Percentiles rank a stretch among this genome's conserved stretches.
Conservation (phyloP, 2,888 invertebrate genomes). For the Andricus curvator region DNA sequence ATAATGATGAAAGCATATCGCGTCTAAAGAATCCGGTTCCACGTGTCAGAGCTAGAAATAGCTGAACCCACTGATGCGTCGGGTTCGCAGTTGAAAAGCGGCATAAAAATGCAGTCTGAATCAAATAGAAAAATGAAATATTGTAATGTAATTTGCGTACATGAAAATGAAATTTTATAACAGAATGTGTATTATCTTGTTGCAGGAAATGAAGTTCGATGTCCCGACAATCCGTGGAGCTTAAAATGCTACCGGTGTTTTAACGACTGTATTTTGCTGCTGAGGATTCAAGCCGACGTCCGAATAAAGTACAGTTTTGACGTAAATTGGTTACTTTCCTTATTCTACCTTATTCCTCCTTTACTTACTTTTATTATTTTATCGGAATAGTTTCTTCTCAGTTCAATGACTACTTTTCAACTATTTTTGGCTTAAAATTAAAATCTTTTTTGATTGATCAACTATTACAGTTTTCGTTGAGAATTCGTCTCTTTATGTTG, state of each 20-base stretch:
- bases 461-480: no score
- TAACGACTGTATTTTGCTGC: conserved; percentile 54
- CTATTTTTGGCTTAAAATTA: no score
- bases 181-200: background rate
- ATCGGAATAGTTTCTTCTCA: background rate
- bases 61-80: conserved; percentile 78
- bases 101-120: conserved; percentile 69
- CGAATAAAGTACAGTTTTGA: conserved; percentile 63
- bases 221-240: background rate
- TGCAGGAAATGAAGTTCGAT: conserved; percentile 11
- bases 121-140: conserved; percentile 26
- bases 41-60: conserved; percentile 78
- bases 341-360: background rate
- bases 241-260: conserved; percentile 2
- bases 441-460: no score
- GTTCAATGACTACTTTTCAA: background rate
- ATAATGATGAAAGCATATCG: conserved; percentile 68
- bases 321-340: background rate
- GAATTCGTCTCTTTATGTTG: no score
- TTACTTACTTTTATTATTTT: background rate
- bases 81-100: conserved; percentile 63
- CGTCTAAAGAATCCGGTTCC: conserved; percentile 66
- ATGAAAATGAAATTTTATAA: background rate
- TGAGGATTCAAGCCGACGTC: conserved; percentile 62
- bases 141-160: background rate